Evolutionary conservation across 2,888 invertebrate genomes (phyloP), one percentile per base, ranked within the genome.

Genomic region (Lagria hirta): DNA sequence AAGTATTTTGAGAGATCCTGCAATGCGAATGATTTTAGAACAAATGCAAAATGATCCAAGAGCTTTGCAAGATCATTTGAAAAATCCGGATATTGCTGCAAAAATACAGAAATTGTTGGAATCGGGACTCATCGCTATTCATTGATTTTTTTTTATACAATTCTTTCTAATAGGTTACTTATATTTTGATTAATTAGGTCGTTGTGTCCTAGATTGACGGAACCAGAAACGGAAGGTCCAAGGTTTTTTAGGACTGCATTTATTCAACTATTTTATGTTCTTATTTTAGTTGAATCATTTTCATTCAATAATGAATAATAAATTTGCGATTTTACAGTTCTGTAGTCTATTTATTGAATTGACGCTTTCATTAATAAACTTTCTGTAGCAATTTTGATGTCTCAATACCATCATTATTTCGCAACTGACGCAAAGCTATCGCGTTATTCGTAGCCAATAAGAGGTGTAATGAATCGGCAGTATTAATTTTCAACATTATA

Each of bases 31-130:
- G 71, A 98, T 99, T 62, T 80, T 99, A 29, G 95, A 98, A 70
- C 99, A 99, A 73, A 99, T 99, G 98, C 95, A 97, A 71, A 93
- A 88, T 61, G 92, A 94, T 73, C 92, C 97, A 2, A 86, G 88
- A 61, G 97, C 97, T 16, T 75, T 96, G 32, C 88, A 89, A 73
- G 97, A 98, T 51, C 97, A 98, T 74, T 79, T 97, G 64, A 88
- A 90, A 73, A 97, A 98, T 77, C 97, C 98, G 1, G 92, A 91
- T 30, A 87, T 99, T 59, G 95, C 95, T 13, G 86, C 88, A 40
- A 99, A 99, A 75, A 90, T 99, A 64, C 92, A 97, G 75, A 99
- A 99, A 70, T 80, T 99, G 34, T 77, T 97, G 52, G 96, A 96
- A 72, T 90, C 93, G 47, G 99, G 99, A 54, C 81, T 98, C 49